Conservation (phyloP, 2,113 vertebrate species). For the Hirundichthys speculiger region DNA sequence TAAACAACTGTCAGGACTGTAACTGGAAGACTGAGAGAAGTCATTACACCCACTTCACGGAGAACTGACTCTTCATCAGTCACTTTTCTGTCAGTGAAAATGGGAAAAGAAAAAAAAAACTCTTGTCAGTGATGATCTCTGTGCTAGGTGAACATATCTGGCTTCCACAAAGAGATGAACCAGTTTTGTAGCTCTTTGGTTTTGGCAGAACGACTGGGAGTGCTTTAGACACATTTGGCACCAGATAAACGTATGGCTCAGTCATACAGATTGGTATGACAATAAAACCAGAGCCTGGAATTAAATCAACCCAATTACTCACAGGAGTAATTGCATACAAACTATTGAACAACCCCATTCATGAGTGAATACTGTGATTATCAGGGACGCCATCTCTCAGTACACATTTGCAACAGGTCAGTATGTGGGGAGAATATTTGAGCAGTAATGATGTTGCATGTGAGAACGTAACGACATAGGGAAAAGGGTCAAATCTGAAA, state of each 20-base stretch:
- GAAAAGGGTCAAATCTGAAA: no score
- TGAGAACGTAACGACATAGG: not conserved
- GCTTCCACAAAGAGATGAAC: slow-evolving; percentile 29
- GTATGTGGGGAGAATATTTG: slow-evolving; percentile 19
- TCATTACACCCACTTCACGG: no score
- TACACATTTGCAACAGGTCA: slow-evolving; percentile 40
- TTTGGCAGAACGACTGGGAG: slow-evolving; percentile 30
- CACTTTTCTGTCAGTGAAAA: no score
- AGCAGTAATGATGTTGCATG: slow-evolving; percentile 21
- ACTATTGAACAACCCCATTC: slow-evolving; percentile 45
- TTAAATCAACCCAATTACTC: slow-evolving; percentile 68
- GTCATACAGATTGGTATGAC: slow-evolving; percentile 40
- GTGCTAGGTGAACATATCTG: not conserved
- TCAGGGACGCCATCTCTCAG: slow-evolving; percentile 43
- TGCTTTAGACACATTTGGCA: slow-evolving; percentile 61
- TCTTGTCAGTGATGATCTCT: not conserved
- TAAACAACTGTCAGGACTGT: no score
- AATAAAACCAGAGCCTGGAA: slow-evolving; percentile 64
- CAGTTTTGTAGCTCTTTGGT: slow-evolving; percentile 42
- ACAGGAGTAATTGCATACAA: slow-evolving; percentile 60
- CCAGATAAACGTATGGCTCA: slow-evolving; percentile 55
- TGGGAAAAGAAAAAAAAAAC: not conserved
- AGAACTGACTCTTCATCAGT: no score
- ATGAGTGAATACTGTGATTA: slow-evolving; percentile 42
- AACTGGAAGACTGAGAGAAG: no score